A percentile compares a stretch with the other conserved stretches of the same genome.
phyloP scores from a whole-genome alignment of 2,113 vertebrate genomes.

The Nothoprocta perdicaria region DNA sequence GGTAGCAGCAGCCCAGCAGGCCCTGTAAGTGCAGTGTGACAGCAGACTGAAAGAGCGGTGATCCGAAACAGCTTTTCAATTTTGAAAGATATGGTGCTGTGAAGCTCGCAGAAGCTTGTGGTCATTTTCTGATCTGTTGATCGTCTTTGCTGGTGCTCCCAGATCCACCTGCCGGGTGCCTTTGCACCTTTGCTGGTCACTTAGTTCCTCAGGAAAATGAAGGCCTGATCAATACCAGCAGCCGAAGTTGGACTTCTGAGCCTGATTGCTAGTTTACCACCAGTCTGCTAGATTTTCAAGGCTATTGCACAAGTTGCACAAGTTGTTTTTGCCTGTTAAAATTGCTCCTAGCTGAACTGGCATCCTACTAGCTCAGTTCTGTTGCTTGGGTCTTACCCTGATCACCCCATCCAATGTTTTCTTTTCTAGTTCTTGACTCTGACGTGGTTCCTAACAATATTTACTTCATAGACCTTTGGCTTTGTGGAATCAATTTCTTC shows the following conservation, averaged over 20 bases:
- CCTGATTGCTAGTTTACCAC: not conserved
- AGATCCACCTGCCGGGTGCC: fast-evolving
- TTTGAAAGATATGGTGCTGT: not conserved
- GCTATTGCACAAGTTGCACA: not conserved
- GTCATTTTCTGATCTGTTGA: not conserved
- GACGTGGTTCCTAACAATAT: not conserved
- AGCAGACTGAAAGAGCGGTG: not conserved
- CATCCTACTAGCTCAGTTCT: not conserved
- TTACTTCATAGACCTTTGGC: constrained; percentile 13
- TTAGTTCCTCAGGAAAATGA: not conserved
- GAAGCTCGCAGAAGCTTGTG: not conserved
- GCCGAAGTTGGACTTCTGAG: not conserved
- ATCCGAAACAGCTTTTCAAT: not conserved
- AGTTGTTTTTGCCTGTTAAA: not conserved
- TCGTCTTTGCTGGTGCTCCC: not conserved
- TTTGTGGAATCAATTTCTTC: constrained; percentile 36
- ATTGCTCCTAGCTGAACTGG: constrained; percentile 7
- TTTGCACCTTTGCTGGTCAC: not conserved
- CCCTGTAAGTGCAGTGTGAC: fast-evolving
- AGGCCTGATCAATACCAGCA: not conserved
- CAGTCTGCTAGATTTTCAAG: not conserved
- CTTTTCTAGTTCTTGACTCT: not conserved
- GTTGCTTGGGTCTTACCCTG: not conserved
- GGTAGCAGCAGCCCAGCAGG: not conserved
- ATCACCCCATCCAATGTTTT: not conserved